Evolutionary conservation across 2,113 vertebrate species (phyloP).

Genomic region (Mixornis gularis): DNA sequence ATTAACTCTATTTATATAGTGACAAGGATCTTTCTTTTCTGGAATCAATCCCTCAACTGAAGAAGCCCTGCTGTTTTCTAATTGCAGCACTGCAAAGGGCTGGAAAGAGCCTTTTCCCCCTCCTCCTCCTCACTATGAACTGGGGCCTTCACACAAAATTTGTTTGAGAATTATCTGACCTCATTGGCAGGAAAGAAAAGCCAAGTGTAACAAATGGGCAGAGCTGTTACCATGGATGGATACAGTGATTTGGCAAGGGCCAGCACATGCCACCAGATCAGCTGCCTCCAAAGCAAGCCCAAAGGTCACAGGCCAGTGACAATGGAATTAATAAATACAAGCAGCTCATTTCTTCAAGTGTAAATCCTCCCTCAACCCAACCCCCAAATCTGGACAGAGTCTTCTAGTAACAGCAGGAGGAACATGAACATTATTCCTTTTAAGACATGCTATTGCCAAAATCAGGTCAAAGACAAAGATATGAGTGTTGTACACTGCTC

Average conservation of each 20-base stretch:
- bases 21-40: constrained; percentile 3
- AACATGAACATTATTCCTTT: not conserved
- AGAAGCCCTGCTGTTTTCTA: constrained; percentile 22
- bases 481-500: not conserved
- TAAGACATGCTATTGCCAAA: not conserved
- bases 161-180: not conserved
- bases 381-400: not conserved
- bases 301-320: not conserved
- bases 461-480: not conserved
- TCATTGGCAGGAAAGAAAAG: constrained; percentile 63
- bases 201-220: constrained; percentile 28
- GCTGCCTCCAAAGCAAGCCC: not conserved
- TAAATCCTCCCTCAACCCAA: not conserved
- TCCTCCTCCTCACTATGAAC: not conserved
- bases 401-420: not conserved
- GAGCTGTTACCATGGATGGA: not conserved
- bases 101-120: not conserved
- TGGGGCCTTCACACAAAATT: constrained; percentile 1
- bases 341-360: not conserved
- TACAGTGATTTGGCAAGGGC: not conserved
- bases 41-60: constrained; percentile 14
- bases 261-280: not conserved
- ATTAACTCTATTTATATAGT: constrained; percentile 55
- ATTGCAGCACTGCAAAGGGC: constrained; percentile 11
- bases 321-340: not conserved